Base-by-base conservation (phyloP, 2,888 invertebrate genomes). In the Physocephala rufipes region DNA sequence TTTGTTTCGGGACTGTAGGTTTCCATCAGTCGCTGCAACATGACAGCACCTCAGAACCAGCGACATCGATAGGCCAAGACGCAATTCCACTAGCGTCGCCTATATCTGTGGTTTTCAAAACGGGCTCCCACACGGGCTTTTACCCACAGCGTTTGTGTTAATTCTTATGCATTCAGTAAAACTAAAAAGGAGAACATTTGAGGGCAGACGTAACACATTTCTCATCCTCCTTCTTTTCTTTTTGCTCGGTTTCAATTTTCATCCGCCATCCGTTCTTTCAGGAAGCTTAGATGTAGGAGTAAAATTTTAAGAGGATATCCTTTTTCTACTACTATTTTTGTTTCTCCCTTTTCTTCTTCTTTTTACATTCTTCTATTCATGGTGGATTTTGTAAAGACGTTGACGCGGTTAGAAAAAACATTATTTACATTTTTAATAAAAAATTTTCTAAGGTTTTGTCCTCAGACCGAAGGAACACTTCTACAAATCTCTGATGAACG, bases 391-490 rank as follows among this genome's bases (percentile, higher is more conserved):
- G 43, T 61, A 58, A 51, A 51, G 61, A 62, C 51, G 68, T n/a
- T n/a, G n/a, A n/a, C n/a, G n/a, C 13, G 28, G 68, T n/a, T 16
- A 51, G 62, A 21, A 49, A 36, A 61, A 62, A 62, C 51, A 26
- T 24, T 68, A 62, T 62, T 68, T 62, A 62, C 36, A 43, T 62
- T 68, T 61, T 68, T 55, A 67, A 68, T 68, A 62, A 62, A 68
- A 68, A 49, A 62, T 7, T 51, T 68, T 59, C 49, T 61, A 24
- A 24, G 24, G 67, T 43, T 30, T 51, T 26, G 47, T 65, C 47
- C 51, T n/a, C 30, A 51, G 28, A 30, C 51, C 26, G n/a, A n/a
- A n/a, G n/a, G n/a, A 51, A 51, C 28, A n/a, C 26, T 16, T 47
- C 51, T 53, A n/a, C n/a, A n/a, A n/a, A n/a, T n/a, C n/a, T n/a